Conservation (phyloP, 2,888 invertebrate genomes). For the Endotricha flammealis region DNA sequence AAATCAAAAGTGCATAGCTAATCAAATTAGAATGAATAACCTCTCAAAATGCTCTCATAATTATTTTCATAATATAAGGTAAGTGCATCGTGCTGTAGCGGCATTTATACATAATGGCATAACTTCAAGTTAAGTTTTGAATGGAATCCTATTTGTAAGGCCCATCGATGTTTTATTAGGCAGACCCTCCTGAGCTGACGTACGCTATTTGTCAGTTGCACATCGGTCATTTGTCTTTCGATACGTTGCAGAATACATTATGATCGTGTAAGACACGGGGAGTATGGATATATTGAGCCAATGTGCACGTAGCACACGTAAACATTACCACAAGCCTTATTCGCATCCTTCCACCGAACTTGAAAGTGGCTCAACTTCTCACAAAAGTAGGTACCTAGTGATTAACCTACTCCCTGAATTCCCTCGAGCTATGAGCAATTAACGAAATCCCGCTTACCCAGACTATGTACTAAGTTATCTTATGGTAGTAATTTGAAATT, state of each 20-base stretch:
- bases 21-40: no score
- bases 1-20: no score
- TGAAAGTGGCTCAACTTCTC: slow-evolving; percentile 25
- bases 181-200: slow-evolving; percentile 19
- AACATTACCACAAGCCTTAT: slow-evolving; percentile 17
- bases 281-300: slow-evolving; percentile 16
- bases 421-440: slow-evolving; percentile 36
- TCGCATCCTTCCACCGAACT: slow-evolving; percentile 21
- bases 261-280: slow-evolving; percentile 21
- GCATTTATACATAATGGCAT: no score
- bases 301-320: slow-evolving; percentile 24
- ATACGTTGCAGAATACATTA: slow-evolving; percentile 35
- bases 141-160: slow-evolving; percentile 6
- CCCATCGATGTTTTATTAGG: slow-evolving; percentile 11
- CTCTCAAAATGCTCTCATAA: no score
- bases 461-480: slow-evolving; percentile 28
- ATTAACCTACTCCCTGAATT: slow-evolving; percentile 36
- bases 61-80: no score
- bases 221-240: slow-evolving; percentile 37
- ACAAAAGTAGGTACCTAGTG: slow-evolving; percentile 29
- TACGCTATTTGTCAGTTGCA: slow-evolving; percentile 33
- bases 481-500: slow-evolving; percentile 21
- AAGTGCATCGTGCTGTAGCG: no score
- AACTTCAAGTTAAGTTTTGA: background rate
- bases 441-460: slow-evolving; percentile 38